A percentile compares a stretch with the other conserved stretches of the same genome.
These are phyloP conservation scores for Sturmia bella DNA, from an alignment of 2,888 invertebrate species.

Conservation along the genomic window DNA sequence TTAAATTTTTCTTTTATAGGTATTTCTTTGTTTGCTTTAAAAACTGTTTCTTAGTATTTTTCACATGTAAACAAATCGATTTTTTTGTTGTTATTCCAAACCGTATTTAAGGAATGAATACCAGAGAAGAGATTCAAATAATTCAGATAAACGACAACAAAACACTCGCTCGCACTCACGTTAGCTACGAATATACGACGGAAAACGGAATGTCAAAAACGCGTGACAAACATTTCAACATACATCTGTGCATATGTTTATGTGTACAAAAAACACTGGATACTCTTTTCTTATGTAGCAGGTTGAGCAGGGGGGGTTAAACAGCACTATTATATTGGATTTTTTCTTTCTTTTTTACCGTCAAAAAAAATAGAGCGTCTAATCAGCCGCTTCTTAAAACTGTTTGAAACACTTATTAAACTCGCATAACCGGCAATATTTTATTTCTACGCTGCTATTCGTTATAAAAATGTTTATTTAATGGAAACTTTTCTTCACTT, in stretches of 20 bases:
- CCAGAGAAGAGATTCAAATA: conserved; percentile 6
- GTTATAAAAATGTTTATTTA: conserved; percentile 8
- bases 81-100: conserved; percentile 65
- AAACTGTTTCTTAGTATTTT: conserved; percentile 38
- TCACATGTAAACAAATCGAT: conserved; percentile 71
- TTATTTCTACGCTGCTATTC: not conserved
- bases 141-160: conserved; percentile 25
- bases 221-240: conserved; percentile 23
- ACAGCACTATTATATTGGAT: conserved; percentile 38
- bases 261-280: not conserved
- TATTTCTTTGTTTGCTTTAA: conserved; percentile 33
- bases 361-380: conserved; percentile 28
- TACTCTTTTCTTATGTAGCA: not conserved
- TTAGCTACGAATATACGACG: conserved; percentile 34
- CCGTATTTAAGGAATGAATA: conserved; percentile 23
- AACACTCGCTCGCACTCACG: conserved; percentile 16
- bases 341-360: conserved; percentile 35
- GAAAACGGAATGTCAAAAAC: conserved; percentile 60
- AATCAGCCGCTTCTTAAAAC: conserved; percentile 52
- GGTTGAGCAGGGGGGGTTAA: not conserved
- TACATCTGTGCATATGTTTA: not conserved
- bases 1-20: conserved; percentile 1
- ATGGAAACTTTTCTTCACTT: conserved; percentile 9
- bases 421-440: not conserved
- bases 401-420: not conserved